Base-by-base conservation (phyloP, 2,113 vertebrate genomes). In the Ancistrus triradiatus region DNA sequence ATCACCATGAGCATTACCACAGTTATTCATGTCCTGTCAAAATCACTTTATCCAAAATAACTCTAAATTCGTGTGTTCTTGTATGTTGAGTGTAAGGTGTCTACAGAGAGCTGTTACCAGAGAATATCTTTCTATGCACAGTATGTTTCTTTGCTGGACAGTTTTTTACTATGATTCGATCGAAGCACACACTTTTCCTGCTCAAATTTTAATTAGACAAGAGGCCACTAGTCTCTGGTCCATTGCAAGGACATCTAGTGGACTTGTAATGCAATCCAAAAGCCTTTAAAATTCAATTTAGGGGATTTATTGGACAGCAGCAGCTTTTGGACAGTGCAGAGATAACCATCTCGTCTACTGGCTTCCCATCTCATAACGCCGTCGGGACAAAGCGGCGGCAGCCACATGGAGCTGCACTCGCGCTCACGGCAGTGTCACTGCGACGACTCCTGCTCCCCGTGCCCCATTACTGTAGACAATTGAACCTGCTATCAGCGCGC, bases 211-310 rank as follows among this genome's bases (percentile, higher is more conserved):
- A 75, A 75, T 75, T 75, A 70, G 68, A 69, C 37, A 24, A 43
- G 63, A 63, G 70, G 73, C 69, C 76, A 75, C 49, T 44, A 52
- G 56, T 72, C 59, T 50, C 67, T 27, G 58, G 65, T 73, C 68
- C 50, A 70, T 56, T 66, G 68, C 77, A 78, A 78, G 77, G 73
- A 51, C 77, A 78, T 78, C 70, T 73, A 49, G 42, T 44, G 64
- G 73, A 42, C 64, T 65, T 63, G 37, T 68, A 65, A 72, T 55
- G 55, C 64, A 66, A 77, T 74, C 62, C 49, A 58, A 66, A 64
- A 70, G 66, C 71, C 75, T 74, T 73, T 74, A 73, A 67, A 77
- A 77, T 74, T 77, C 63, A 77, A 77, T 77, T 77, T 77, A 58
- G 37, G 55, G 59, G 66, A 73, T 75, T 77, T 77, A 77, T 72